Base-by-base conservation (phyloP, 2,888 invertebrate species). In the Rhagium mordax region DNA sequence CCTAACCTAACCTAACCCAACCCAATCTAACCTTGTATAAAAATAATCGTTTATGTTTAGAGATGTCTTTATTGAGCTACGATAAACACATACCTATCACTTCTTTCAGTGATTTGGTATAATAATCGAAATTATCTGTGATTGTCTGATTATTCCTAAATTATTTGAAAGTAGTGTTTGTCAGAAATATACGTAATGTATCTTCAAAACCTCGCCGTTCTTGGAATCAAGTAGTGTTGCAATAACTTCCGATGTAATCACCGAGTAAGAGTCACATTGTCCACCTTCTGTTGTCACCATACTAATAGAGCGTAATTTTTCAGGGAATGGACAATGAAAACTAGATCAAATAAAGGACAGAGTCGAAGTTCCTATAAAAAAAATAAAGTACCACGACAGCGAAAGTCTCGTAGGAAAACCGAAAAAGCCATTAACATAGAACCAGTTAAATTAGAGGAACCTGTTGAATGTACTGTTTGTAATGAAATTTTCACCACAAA, bases 391-490 rank as follows among this genome's bases (percentile, higher is more conserved):
- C 20, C 20, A 2, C 57, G 41, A 0, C 21, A 55, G 16, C 27
- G 47, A 15, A 67, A 67, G 27, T 57, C 57, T 5, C 57, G 57
- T 13, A 57, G 41, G 21, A 67, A 67, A 67, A 67, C 41, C 0
- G 67, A 67, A 16, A 67, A 51, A 47, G 29, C 67, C 67, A 2
- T 71, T 2, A 61, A 64, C 15, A 71, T 74, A 0, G 61, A 61
- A 41, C 81, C 82, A 7, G 73, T 76, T 6, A 74, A 78, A 55
- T 84, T 66, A 84, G 85, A 62, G 79, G 78, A 79, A 4, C 87
- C 88, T 3, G 89, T 90, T 59, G 88, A 89, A 60, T 91, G 91
- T 73, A 89, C 89, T 70, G 74, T 89, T 61, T 91, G 91, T 53
- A 89, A 89, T 2, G 88, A 89, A 71, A 84, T 88, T 6, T 91